These are phyloP conservation scores for Hypothenemus hampei DNA, from an alignment of 1,140 invertebrate genomes.

Conservation along the genomic window DNA sequence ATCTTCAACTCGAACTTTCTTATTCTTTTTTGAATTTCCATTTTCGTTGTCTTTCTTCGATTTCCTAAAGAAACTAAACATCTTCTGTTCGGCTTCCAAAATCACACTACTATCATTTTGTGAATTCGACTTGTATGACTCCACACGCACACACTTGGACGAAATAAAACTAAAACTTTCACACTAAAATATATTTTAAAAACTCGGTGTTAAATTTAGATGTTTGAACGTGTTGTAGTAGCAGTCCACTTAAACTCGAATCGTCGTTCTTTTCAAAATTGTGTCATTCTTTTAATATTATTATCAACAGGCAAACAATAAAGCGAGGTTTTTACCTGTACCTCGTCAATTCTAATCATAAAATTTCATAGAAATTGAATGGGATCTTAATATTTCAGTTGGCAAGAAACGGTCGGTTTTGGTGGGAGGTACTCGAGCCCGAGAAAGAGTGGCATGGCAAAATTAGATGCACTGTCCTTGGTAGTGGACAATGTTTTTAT, in stretches of 20 bases:
- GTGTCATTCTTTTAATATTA: not conserved
- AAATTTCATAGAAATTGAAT: no score
- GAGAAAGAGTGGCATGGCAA: no score
- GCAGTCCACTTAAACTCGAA: slow-evolving; percentile 15
- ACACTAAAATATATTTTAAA: slow-evolving; percentile 18
- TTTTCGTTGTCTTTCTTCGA: slow-evolving; percentile 38
- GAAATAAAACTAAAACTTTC: slow-evolving; percentile 26
- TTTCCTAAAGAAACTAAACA: slow-evolving; percentile 42
- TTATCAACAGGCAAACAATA: not conserved
- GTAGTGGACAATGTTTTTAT: no score
- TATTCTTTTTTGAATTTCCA: slow-evolving; percentile 12
- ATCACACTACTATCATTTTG: not conserved
- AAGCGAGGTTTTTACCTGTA: not conserved
- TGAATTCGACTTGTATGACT: not conserved
- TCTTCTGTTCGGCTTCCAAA: slow-evolving; percentile 17
- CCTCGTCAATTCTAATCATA: not conserved
- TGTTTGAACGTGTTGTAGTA: no score
- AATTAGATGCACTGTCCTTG: no score
- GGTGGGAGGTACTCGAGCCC: no score
- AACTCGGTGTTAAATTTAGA: slow-evolving; percentile 23
- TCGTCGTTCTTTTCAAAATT: slow-evolving; percentile 8
- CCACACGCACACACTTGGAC: slow-evolving; percentile 15
- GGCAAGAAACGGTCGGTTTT: no score
- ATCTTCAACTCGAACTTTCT: not conserved
- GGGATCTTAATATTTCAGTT: no score